Evolutionary conservation across 2,888 invertebrate genomes (phyloP).

Genomic region (Erebia aethiops): DNA sequence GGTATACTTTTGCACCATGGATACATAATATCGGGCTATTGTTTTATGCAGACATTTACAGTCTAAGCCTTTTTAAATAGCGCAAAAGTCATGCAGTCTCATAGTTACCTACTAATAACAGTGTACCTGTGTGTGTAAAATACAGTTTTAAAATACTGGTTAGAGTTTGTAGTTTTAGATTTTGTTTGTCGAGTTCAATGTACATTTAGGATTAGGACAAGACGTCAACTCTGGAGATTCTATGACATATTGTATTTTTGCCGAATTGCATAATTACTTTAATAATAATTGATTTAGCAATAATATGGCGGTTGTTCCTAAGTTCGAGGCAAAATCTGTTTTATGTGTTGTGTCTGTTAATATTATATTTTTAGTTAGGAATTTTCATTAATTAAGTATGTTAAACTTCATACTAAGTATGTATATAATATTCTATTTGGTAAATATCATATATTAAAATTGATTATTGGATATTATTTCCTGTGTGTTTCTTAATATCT

Average conservation of each 20-base stretch:
- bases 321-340: slow-evolving; percentile 1
- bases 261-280: background rate
- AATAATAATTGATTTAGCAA: background rate
- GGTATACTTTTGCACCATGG: too few relatives aligned
- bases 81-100: too few relatives aligned
- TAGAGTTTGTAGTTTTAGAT: background rate
- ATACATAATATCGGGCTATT: too few relatives aligned
- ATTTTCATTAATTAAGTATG: background rate
- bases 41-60: too few relatives aligned
- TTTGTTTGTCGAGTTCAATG: background rate
- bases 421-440: background rate
- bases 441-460: background rate
- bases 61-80: too few relatives aligned
- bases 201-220: background rate
- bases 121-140: background rate
- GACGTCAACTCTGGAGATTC: background rate
- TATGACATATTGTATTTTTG: background rate
- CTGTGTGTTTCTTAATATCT: too few relatives aligned
- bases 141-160: background rate
- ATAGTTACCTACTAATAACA: background rate
- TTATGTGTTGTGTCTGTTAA: background rate
- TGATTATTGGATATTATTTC: too few relatives aligned
- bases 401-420: background rate
- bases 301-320: background rate
- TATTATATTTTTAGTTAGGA: background rate